Base-by-base conservation (phyloP, 2,888 invertebrate genomes). In the Agrilus mali region DNA sequence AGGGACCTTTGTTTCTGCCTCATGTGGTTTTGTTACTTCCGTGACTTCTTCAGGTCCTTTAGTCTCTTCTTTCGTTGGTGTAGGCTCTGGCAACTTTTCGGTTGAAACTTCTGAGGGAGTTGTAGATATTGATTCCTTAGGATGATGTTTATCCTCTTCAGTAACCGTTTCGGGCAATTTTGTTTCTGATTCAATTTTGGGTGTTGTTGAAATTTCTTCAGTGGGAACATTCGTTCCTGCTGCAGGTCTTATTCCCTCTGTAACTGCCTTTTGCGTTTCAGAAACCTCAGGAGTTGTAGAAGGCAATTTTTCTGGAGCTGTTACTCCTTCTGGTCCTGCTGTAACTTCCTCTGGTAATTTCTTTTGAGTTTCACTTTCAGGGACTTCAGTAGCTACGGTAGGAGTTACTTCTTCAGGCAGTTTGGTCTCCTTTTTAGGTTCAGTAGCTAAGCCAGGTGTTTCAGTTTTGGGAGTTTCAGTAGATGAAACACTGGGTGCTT, bases 281-380 rank as follows among this genome's bases (percentile, higher is more conserved):
- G 46, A 34, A 3, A 33, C 1, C 33, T 47, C 10, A 13, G 33
- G 37, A 31, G 47, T 51, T 16, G 49, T 38, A 33, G 10, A 8
- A 27, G 8, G 27, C 27, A 27, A 10, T 10, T 42, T 42, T 16
- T 49, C 53, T 2, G 44, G 10, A 27, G 10, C 1, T 27, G 27
- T 35, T 35, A 34, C 15, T 33, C 39, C 38, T 37, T 54, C 50
- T 7, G 51, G 46, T 15, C 42, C n/a, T 36, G 17, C 7, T 37
- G 47, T 47, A 5, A 39, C 35, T 3, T 31, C 14, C 8, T 43
- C 33, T 4, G 47, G 5, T 46, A 43, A 43, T 33, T 43, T 37
- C 6, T 14, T 13, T 12, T 36, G 17, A 31, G 32, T 14, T 38
- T 38, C 42, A 7, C 38, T 17, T 3, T 35, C 8, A n/a, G 48